Evolutionary conservation across 2,888 invertebrate genomes (phyloP).

Genomic region (Thereva nobilitata): DNA sequence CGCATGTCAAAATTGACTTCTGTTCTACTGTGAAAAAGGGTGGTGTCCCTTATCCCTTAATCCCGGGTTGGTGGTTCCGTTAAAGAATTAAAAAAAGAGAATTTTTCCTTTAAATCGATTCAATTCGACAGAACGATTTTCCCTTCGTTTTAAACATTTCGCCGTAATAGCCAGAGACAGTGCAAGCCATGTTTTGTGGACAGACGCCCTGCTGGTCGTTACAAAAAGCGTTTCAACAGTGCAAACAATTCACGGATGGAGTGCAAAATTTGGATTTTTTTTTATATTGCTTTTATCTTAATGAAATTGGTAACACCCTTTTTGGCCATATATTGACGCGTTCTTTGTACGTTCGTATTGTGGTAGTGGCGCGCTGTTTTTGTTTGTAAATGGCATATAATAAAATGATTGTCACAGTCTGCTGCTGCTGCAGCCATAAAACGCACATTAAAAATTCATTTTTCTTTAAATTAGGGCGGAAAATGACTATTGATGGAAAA

Average conservation of each 20-base stretch:
- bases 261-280: constrained; percentile 11
- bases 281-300: constrained; percentile 11
- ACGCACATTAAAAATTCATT: constrained; percentile 33
- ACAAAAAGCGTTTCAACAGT: constrained; percentile 9
- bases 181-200: constrained; percentile 56
- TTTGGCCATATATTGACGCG: constrained; percentile 4
- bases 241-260: not conserved
- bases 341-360: not conserved
- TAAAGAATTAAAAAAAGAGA: constrained; percentile 12
- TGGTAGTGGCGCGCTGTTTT: not conserved
- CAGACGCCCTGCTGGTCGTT: constrained; percentile 52
- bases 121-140: constrained; percentile 24
- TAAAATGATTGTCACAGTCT: constrained; percentile 13
- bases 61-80: not conserved
- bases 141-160: constrained; percentile 10
- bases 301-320: constrained; percentile 28
- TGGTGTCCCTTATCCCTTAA: not conserved
- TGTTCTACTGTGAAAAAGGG: constrained; percentile 12
- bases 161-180: constrained; percentile 11
- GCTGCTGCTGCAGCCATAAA: constrained; percentile 24
- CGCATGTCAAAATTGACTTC: constrained; percentile 11
- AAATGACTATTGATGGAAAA: too few species aligned
- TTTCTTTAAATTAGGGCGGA: constrained; percentile 27
- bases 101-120: constrained; percentile 13
- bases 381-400: constrained; percentile 7